Base-by-base conservation (phyloP, 2,113 vertebrate species). In the Equus przewalskii region DNA sequence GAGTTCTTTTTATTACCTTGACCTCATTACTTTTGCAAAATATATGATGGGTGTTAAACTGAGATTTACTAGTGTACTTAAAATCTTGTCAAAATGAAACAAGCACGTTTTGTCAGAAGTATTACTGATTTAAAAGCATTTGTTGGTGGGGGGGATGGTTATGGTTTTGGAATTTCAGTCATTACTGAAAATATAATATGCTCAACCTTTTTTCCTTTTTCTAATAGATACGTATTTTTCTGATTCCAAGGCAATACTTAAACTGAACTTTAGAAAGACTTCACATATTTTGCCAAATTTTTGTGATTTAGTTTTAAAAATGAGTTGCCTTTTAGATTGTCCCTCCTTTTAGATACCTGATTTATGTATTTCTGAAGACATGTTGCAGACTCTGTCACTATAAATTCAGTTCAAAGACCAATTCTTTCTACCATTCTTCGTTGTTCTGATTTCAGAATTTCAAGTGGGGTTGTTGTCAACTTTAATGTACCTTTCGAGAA, bases 61-160 rank as follows among this genome's bases (percentile, higher is more conserved):
- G 80, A 84, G 93, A 86, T 98, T 98, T 97, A 95, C 78, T 95
- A 62, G 65, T 60, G 13, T 85, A 28, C 91, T 97, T 91, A 98
- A 93, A 85, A 75, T 93, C 90, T 91, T 97, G 93, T 97, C 96
- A 90, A 93, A 97, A 96, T 87, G 94, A 96, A 97, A 95, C 80
- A 84, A 89, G 67, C 67, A 44, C 64, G 92, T 92, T 91, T 82
- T 67, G 78, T 96, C 75, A 30, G 49, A 49, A 72, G 73, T n/a
- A 26, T 65, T 73, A 36, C 79, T 80, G 64, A 94, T 92, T 91
- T 93, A 67, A 93, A 51, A 80, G 84, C 44, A 49, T 94, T 79
- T 56, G 65, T 49, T 28, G 60, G 1, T 18, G 36, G 82, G 16
- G 8, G 18, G 26, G 28, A 13, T 67, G 30, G 58, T 82, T 90